Evolutionary conservation across 2,113 vertebrate genomes (phyloP), one percentile per base, ranked within the genome.

Genomic region (Pelvicachromis taeniatus): DNA sequence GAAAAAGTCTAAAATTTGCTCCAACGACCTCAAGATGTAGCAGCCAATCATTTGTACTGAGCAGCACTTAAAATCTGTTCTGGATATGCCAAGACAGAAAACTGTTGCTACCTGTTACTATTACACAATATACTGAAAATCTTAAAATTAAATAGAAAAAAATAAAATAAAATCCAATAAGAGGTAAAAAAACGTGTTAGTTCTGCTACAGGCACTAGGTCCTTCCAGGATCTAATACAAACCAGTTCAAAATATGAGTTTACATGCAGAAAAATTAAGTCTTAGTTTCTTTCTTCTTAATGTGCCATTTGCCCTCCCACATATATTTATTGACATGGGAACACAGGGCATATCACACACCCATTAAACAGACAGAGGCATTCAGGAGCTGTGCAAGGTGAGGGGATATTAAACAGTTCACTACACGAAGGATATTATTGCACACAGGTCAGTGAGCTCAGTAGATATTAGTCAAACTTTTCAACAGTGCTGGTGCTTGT

Each of bases 1-100:
- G 38, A 65, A 38, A 65, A 65, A 65, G 16, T 70, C 4, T 48
- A 26, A 80, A 59, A 1, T 8, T 16, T 52, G 21, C 5, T 13
- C 40, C 73, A 86, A 92, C 56, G 7, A 82, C 84, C 87, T 85
- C 80, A 89, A 88, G 80, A 85, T 80, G 5, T 50, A 52, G 48
- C 33, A 35, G 29, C 38, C 7, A 40, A 26, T 89, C 61, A 84
- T 85, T 83, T 88, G 81, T 50, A 82, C 42, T 63, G 11, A 84
- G 31, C n/a, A 42, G 61, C 50, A 23, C 52, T 29, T 65, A 52
- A n/a, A 73, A 50, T 3, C 17, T 75, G 23, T 50, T 31, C 8
- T n/a, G 10, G 45, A 12, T 31, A 31, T 52, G 17, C 45, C 12
- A 75, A 75, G 70, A 33, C 45, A 52, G 26, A n/a, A 31, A 52